These are phyloP conservation scores for Macrotus californicus DNA, from an alignment of 2,113 vertebrate genomes.

Conservation along the genomic window DNA sequence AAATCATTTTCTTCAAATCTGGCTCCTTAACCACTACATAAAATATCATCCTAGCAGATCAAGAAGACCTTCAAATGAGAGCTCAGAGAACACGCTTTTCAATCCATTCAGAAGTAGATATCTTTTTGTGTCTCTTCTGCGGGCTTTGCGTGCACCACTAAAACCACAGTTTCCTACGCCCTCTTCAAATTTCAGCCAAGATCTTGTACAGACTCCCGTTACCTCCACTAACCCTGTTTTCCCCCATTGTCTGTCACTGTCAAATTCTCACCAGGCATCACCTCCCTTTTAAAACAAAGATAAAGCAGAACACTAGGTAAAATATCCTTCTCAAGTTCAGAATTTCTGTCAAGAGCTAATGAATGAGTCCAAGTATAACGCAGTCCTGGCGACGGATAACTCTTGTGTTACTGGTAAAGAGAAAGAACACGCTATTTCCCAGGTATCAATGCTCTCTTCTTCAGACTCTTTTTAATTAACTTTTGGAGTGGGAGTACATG, in stretches of 20 bases:
- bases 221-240: neutral
- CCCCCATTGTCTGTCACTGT: neutral
- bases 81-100: neutral
- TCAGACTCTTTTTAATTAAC: neutral
- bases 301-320: neutral
- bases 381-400: neutral
- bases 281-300: neutral
- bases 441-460: neutral
- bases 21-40: neutral
- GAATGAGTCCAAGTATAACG: neutral
- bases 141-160: neutral
- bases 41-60: neutral
- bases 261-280: neutral
- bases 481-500: neutral
- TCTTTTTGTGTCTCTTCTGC: neutral
- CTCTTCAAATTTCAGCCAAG: neutral
- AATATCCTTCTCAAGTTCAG: neutral
- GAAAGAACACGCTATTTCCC: neutral
- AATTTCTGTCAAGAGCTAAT: neutral
- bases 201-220: neutral
- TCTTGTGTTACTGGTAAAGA: neutral
- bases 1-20: neutral
- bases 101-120: neutral
- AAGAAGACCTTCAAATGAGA: neutral
- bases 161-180: neutral